Base-by-base conservation (phyloP, 2,113 vertebrate genomes). In the Myodes glareolus region DNA sequence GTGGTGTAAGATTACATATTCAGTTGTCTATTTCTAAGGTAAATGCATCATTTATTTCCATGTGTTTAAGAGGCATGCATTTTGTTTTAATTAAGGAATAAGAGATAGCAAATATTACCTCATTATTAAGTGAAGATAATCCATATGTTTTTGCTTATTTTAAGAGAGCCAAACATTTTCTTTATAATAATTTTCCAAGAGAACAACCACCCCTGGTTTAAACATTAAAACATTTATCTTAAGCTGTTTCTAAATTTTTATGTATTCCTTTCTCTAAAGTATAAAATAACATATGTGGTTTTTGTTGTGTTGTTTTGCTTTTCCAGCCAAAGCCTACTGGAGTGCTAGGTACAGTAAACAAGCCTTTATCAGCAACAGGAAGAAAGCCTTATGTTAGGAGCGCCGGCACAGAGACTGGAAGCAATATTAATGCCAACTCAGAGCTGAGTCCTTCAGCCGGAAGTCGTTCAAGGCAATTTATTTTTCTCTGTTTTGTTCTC, bases 311-410 rank as follows among this genome's bases (percentile, higher is more conserved):
- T 33, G 10, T 0, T 97, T 88, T 97, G 33, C 36, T 78, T 97
- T 97, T 94, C 90, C 97, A 99, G 99, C 99, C 99, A 75, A 99
- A 99, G 98, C 99, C 99, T 94, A 98, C 99, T 2, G 99, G 99
- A 55, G 99, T 99, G 77, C 97, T 99, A 94, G 99, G 99, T 94
- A 98, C 99, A 63, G 99, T 99, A 96, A 99, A 99, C 98, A 99
- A 99, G 97, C 99, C 99, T 21, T 98, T 99, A 92, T 99, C 99
- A 23, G 99, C 99, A 95, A 99, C 99, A 42, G 99, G 99, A 96
- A 99, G 99, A 91, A 99, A 99, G 97, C 99, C 99, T 0, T 99
- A 99, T 94, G 98, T 98, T 67, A 99, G 99, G 98, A 99, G 98
- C 89, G 92, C 99, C 31, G 98, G 98, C 93, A 98, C 99, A 39